These are phyloP conservation scores for Xiphorhynchus elegans DNA, from an alignment of 2,113 vertebrate species.

Conservation along the genomic window DNA sequence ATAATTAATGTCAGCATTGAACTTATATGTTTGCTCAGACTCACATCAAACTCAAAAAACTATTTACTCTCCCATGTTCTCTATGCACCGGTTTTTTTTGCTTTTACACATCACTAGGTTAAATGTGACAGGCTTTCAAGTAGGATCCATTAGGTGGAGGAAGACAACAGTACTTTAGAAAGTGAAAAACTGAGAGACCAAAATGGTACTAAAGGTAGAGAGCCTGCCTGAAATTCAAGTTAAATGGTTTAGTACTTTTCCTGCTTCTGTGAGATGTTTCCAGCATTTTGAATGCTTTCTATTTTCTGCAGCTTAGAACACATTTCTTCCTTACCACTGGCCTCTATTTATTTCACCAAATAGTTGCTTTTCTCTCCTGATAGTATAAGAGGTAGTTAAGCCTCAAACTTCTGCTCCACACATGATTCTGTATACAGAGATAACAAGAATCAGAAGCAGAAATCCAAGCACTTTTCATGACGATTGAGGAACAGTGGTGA, in stretches of 20 bases:
- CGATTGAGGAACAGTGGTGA: background rate
- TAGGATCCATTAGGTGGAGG: background rate
- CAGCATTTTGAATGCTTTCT: background rate
- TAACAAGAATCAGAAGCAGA: background rate
- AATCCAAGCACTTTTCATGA: background rate
- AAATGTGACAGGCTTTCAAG: background rate
- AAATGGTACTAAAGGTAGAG: background rate
- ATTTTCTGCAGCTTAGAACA: background rate
- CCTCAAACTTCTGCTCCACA: background rate
- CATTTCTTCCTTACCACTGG: background rate
- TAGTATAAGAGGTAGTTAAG: background rate
- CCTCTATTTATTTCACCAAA: background rate
- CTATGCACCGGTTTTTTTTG: background rate
- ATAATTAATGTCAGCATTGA: background rate
- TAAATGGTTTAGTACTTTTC: background rate
- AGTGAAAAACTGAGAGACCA: background rate
- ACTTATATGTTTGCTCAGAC: background rate
- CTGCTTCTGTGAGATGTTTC: background rate
- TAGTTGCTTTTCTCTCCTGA: background rate
- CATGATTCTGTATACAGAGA: background rate
- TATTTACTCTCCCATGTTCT: background rate
- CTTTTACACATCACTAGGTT: background rate
- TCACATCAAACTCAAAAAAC: background rate
- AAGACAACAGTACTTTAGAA: background rate
- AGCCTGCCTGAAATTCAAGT: background rate